Conservation (phyloP, 2,797 vertebrate species). For the Enteromius paludinosus region DNA sequence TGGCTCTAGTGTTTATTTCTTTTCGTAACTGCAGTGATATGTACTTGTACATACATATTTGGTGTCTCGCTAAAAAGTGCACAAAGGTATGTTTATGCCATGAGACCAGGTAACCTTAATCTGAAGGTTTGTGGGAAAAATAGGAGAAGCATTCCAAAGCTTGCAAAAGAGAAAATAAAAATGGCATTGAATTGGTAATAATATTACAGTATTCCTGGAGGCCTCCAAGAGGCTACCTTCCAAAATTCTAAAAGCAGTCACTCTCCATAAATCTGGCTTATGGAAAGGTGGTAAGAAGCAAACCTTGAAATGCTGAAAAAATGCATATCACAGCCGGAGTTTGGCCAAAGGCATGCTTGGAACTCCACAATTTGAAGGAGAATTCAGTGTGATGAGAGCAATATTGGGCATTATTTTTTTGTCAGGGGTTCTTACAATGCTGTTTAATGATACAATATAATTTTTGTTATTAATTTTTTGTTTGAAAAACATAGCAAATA, state of each 20-base stretch:
- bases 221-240: background rate
- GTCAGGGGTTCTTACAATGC: background rate
- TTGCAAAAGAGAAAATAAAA: background rate
- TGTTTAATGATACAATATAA: background rate
- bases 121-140: background rate
- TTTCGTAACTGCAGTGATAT: too few species aligned
- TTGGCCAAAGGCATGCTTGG: background rate
- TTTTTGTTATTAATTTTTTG: background rate
- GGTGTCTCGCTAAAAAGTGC: too few species aligned
- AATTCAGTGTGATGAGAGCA: background rate
- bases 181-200: background rate
- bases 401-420: background rate
- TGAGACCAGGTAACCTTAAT: background rate
- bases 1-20: too few species aligned
- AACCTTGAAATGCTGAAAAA: background rate
- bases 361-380: background rate
- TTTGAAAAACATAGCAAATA: background rate
- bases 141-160: background rate
- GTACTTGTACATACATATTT: too few species aligned
- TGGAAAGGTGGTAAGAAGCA: background rate
- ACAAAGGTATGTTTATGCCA: too few species aligned
- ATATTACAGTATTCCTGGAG: background rate
- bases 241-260: constrained; percentile 7
- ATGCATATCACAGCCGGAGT: background rate
- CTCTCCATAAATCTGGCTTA: background rate